Conservation (phyloP, 2,888 invertebrate species). For the Diplolepis rosae region DNA sequence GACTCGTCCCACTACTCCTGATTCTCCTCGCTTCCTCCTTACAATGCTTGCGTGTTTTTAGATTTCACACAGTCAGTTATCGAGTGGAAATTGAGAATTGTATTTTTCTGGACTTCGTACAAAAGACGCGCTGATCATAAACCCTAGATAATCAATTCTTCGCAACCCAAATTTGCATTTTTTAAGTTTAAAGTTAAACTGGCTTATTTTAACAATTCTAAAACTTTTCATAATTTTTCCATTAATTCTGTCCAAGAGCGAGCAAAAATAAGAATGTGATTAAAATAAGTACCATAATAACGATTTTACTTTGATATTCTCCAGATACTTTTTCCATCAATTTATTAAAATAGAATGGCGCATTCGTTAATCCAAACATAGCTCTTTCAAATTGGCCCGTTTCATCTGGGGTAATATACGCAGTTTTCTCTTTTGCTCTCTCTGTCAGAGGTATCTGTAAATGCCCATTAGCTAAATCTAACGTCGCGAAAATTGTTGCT, state of each 20-base stretch:
- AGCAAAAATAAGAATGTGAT: constrained; percentile 33
- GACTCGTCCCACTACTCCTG: too few species aligned
- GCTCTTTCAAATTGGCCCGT: too few species aligned
- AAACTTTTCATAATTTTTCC: constrained; percentile 47
- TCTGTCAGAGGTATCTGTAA: constrained; percentile 44
- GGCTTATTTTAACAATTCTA: constrained; percentile 45
- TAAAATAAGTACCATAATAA: too few species aligned
- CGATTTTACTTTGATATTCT: too few species aligned
- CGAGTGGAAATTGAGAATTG: too few species aligned
- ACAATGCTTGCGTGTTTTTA: too few species aligned
- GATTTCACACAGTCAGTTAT: too few species aligned
- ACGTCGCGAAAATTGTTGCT: constrained; percentile 32
- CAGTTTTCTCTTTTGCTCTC: constrained; percentile 41
- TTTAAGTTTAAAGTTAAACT: constrained; percentile 55
- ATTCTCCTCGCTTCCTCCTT: too few species aligned
- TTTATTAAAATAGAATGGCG: constrained; percentile 52
- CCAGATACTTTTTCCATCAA: too few species aligned
- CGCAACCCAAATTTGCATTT: constrained; percentile 57
- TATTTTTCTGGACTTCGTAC: too few species aligned
- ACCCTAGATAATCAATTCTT: constrained; percentile 58
- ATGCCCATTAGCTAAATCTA: constrained; percentile 42
- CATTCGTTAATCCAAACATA: constrained; percentile 54
- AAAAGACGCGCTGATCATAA: too few species aligned
- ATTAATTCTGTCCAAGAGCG: constrained; percentile 51
- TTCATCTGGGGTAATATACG: constrained; percentile 51